Evolutionary conservation across 2,797 vertebrate species (phyloP), one percentile per base, ranked within the genome.

Genomic region (Pipistrellus kuhlii): DNA sequence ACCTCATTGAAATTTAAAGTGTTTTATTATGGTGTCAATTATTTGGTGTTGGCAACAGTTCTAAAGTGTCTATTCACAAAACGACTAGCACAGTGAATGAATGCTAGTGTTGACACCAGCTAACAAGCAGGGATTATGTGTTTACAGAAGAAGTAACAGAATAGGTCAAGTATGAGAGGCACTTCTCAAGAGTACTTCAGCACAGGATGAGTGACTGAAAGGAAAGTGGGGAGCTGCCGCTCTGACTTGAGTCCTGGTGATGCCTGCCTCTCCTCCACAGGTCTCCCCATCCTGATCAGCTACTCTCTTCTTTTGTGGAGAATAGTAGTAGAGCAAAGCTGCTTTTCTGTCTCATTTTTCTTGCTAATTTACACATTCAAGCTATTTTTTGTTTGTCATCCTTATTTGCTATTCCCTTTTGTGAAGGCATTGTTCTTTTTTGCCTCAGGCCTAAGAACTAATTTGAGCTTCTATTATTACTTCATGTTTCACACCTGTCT

Each of bases 291-390:
- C 99, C 99, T 98, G 98, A 99, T 98, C 98, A 98, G 98, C 99
- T 98, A 99, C 99, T 98, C 98, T 98, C 98, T 98, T 99, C 99
- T 99, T 99, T 99, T 99, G 99, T 98, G 98, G 98, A 98, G 98
- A 99, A 98, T 98, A 98, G 98, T 98, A 98, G 99, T 98, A 98
- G 98, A 98, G 98, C 98, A 99, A 99, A 99, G 99, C 99, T 98
- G 99, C 99, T 99, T 99, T 99, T 98, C 98, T 98, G 98, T 98
- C 98, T 99, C 98, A 98, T 98, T 99, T 99, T 99, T 98, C 98
- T 98, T 98, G 99, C 99, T 99, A 99, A 99, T 99, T 99, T 99
- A 99, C 99, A 99, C 99, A 99, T 99, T 99, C 99, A 99, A 99
- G 99, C 98, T 99, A 98, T 99, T 99, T 98, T 99, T 99, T 99